These are phyloP conservation scores for Drosophila sturtevanti DNA, from an alignment of 1,140 invertebrate genomes.

Conservation along the genomic window DNA sequence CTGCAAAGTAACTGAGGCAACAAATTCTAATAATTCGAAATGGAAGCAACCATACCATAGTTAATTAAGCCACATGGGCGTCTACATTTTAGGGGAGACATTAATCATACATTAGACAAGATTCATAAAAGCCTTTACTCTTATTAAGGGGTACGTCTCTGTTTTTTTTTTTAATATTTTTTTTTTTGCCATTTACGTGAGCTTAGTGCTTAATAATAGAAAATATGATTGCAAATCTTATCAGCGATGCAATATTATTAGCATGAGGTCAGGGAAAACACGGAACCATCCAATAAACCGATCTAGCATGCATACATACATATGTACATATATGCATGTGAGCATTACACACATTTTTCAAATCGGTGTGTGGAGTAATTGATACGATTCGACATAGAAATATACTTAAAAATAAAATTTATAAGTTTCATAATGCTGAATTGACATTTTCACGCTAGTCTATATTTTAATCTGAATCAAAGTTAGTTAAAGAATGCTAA, in stretches of 20 bases:
- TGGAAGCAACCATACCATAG: neutral
- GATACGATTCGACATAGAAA: neutral
- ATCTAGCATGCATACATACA: neutral
- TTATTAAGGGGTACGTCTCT: neutral
- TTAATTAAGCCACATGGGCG: neutral
- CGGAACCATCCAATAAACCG: neutral
- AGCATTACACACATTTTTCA: neutral
- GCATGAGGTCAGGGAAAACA: conserved; percentile 4
- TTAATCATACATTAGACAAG: neutral
- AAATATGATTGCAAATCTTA: conserved; percentile 2
- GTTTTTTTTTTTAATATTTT: too few relatives aligned
- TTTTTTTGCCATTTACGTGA: neutral
- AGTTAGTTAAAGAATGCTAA: too few relatives aligned
- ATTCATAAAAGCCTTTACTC: neutral
- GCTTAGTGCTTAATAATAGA: conserved; percentile 2
- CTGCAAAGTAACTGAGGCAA: conserved; percentile 6
- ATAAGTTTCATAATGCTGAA: too few relatives aligned
- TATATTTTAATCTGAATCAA: too few relatives aligned
- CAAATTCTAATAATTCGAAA: conserved; percentile 1
- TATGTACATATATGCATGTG: neutral
- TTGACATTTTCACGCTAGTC: too few relatives aligned
- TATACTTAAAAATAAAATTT: neutral
- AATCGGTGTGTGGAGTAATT: neutral
- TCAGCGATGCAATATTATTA: neutral
- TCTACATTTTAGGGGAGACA: neutral